Evolutionary conservation across 2,113 vertebrate species (phyloP).

Genomic region (Australoheros scitulus): DNA sequence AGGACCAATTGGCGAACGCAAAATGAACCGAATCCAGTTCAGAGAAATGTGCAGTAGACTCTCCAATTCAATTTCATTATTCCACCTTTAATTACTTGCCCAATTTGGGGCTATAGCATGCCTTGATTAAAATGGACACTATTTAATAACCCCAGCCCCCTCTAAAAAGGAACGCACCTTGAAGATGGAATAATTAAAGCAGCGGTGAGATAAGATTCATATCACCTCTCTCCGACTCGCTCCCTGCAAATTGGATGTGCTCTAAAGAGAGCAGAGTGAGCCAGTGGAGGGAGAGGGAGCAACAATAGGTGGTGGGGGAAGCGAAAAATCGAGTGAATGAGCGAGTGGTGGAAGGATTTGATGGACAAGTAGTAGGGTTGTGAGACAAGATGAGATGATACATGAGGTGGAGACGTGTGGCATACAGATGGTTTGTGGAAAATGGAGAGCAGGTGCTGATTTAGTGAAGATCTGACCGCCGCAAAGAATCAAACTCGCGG

Average conservation of each 20-base stretch:
- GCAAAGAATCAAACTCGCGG: not conserved
- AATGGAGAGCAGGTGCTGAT: not conserved
- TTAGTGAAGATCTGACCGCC: not conserved
- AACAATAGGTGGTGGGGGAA: not conserved
- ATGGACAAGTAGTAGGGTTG: slow-evolving; percentile 39
- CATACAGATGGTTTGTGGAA: not conserved
- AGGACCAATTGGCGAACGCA: slow-evolving; percentile 15
- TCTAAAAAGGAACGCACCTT: slow-evolving; percentile 66
- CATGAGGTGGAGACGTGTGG: not conserved
- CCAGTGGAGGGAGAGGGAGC: not conserved
- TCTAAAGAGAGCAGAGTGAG: slow-evolving; percentile 38
- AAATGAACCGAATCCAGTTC: slow-evolving; percentile 44
- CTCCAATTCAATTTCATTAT: slow-evolving; percentile 73
- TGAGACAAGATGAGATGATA: slow-evolving; percentile 7
- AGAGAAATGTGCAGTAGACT: slow-evolving; percentile 41
- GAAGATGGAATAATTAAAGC: slow-evolving; percentile 82
- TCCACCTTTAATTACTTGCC: slow-evolving; percentile 77
- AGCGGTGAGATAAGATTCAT: slow-evolving; percentile 78
- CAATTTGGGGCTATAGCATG: slow-evolving; percentile 72
- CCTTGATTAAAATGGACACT: slow-evolving; percentile 80
- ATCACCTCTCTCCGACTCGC: slow-evolving; percentile 58
- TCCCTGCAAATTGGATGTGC: slow-evolving; percentile 66
- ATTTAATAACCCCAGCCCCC: slow-evolving; percentile 74
- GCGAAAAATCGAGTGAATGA: not conserved
- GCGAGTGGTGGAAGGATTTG: slow-evolving; percentile 24